phyloP scores from a whole-genome alignment of 2,797 vertebrate species.

The Eurystomus glaucurus region DNA sequence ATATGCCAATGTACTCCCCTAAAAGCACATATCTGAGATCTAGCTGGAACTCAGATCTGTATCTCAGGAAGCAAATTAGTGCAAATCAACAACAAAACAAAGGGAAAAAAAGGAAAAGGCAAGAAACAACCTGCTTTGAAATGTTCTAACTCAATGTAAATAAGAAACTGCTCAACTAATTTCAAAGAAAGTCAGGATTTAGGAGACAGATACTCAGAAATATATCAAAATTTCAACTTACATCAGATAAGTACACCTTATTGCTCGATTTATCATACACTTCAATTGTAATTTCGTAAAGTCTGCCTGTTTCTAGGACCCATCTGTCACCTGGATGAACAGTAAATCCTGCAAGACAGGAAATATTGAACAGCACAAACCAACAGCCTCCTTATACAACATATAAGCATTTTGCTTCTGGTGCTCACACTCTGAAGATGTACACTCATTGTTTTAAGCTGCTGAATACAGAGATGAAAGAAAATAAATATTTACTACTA shows the following conservation, averaged over 20 bases:
- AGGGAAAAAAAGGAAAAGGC: background rate
- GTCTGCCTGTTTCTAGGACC: conserved; percentile 91
- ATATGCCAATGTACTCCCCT: background rate
- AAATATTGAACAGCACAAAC: background rate
- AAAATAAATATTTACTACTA: background rate
- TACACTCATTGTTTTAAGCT: background rate
- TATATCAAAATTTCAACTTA: conserved; percentile 83
- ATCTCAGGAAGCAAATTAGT: background rate
- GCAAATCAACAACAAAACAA: background rate
- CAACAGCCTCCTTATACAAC: background rate
- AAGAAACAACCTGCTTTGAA: background rate
- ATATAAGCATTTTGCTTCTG: background rate
- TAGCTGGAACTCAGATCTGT: background rate
- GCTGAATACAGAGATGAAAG: background rate
- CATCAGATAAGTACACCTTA: conserved; percentile 93
- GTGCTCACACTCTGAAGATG: background rate
- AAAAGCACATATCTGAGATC: background rate
- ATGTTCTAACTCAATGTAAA: background rate
- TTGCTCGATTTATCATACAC: conserved; percentile 95
- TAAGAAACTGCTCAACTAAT: background rate
- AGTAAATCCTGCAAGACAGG: conserved; percentile 88
- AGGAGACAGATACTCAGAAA: background rate
- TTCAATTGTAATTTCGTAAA: conserved; percentile 91
- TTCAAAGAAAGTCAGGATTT: background rate
- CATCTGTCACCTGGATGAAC: conserved; percentile 93